phyloP scores from a whole-genome alignment of 2,888 invertebrate species.

The Nomada fucata region DNA sequence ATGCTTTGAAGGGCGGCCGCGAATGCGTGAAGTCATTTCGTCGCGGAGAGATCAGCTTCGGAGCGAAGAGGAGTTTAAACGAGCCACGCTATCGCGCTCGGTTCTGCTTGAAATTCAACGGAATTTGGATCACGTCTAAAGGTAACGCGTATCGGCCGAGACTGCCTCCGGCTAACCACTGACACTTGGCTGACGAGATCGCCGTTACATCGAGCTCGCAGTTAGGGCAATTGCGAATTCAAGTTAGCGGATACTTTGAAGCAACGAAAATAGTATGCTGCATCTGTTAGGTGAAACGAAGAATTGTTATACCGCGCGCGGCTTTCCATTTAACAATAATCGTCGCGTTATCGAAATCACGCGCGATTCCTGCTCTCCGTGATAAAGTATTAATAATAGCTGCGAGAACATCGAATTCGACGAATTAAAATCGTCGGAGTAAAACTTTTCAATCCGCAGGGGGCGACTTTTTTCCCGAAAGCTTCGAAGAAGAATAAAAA shows the following conservation, averaged over 20 bases:
- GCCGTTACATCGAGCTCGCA: not conserved
- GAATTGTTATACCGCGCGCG: too few species aligned
- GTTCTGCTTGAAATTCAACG: constrained; percentile 18
- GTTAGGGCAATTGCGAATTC: constrained; percentile 14
- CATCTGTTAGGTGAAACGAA: not conserved
- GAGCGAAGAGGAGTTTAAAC: constrained; percentile 15
- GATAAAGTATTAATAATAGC: not conserved
- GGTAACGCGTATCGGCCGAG: not conserved
- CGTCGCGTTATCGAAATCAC: not conserved
- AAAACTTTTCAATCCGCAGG: constrained; percentile 1
- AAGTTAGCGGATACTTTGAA: constrained; percentile 3
- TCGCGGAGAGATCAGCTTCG: not conserved
- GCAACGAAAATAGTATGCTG: not conserved
- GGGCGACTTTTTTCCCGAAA: not conserved
- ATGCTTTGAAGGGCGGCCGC: constrained; percentile 28
- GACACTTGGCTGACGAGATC: not conserved
- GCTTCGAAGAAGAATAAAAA: not conserved
- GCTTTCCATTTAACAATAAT: too few species aligned
- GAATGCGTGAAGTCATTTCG: constrained; percentile 47
- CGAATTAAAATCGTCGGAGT: not conserved
- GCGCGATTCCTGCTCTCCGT: too few species aligned
- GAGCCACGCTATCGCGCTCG: not conserved
- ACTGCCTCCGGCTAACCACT: constrained; percentile 1
- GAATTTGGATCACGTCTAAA: constrained; percentile 29
- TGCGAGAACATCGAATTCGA: not conserved